Base-by-base conservation (phyloP, 2,888 invertebrate genomes). In the Trilocha varians region DNA sequence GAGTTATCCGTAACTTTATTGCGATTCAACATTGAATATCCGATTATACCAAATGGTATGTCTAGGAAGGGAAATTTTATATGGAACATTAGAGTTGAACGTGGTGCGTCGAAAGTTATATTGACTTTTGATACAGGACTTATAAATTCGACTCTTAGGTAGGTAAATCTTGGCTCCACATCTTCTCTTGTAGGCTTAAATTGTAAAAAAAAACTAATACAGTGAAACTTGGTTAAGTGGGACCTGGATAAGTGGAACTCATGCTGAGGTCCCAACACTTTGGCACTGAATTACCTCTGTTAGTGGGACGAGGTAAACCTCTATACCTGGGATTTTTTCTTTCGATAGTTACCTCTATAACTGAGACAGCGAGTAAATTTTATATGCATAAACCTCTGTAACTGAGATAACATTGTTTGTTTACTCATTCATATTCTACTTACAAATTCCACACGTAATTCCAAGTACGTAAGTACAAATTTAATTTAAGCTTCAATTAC, bases 41-140 rank as follows among this genome's bases (percentile, higher is more conserved):
- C 72, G 2, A 59, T 35, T 13, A 70, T 42, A 34, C 57, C 65
- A 18, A 53, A 50, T 13, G 57, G 57, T 36, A 60, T 65, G 3
- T 41, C 37, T 2, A 54, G 32, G 14, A 68, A 62, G 6, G 75
- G 74, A 38, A 56, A 65, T 36, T 51, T 50, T 34, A 67, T 41
- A 13, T 49, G 33, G 44, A 74, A 63, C 3, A 42, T 44, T 3
- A 74, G 9, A 0, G 34, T 38, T 0, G 40, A 44, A 8, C 32
- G 46, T 0, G 40, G 32, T 8, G 48, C 45, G 34, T 64, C 36
- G 35, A 51, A 71, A 0, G 15, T 37, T 16, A 70, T 36, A 0
- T 39, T 17, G 5, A 71, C 54, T 18, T 33, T 18, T 1, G 66
- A 59, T 16, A 64, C n/a, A 2, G 46, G 14, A 46, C 65, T 66